These are phyloP conservation scores for Trichechus manatus DNA, from an alignment of 2,113 vertebrate genomes.

Conservation along the genomic window DNA sequence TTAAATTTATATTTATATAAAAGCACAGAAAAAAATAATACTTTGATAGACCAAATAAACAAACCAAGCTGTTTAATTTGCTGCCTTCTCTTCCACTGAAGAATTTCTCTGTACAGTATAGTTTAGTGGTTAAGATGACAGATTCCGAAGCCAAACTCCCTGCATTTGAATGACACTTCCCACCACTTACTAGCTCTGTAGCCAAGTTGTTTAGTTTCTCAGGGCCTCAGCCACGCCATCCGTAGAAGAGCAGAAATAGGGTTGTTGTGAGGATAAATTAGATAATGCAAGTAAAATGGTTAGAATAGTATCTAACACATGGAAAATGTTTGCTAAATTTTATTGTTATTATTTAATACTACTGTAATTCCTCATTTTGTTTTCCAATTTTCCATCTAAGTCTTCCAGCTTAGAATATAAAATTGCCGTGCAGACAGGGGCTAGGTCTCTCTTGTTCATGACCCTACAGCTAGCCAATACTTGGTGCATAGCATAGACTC, in stretches of 20 bases:
- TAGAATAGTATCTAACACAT: neutral
- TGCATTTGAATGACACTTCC: neutral
- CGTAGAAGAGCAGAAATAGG: neutral
- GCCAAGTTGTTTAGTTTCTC: neutral
- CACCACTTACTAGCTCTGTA: neutral
- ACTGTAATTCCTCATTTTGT: neutral
- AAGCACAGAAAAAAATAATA: neutral
- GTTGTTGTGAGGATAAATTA: neutral
- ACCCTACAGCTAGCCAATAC: neutral
- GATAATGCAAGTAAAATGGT: neutral
- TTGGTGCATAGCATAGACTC: neutral
- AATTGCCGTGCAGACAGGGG: neutral
- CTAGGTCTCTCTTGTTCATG: neutral
- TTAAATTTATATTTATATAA: conserved; percentile 23
- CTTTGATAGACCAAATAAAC: conserved; percentile 18
- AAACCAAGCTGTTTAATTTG: neutral
- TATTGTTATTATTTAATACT: neutral
- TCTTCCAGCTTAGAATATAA: conserved; percentile 22
- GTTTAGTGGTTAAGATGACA: neutral
- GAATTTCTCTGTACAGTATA: neutral
- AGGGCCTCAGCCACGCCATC: neutral
- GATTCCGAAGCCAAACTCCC: neutral
- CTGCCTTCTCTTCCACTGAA: neutral
- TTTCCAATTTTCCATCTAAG: neutral
- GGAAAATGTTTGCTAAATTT: neutral